Conservation (phyloP, 2,888 invertebrate species). For the Oeneis ivallda region DNA sequence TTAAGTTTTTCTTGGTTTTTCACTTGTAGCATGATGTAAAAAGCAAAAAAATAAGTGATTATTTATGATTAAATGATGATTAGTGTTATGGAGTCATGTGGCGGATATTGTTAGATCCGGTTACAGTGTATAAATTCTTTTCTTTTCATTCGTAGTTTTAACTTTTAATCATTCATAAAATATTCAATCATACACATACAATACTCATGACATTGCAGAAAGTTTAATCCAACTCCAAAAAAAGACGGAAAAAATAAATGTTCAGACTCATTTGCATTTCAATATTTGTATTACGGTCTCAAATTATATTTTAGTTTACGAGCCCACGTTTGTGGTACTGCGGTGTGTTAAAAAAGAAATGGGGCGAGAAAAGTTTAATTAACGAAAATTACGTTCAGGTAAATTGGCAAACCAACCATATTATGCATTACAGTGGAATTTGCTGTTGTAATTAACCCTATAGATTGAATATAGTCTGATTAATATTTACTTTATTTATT, state of each 20-base stretch:
- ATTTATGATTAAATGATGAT: too few relatives aligned
- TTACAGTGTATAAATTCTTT: too few relatives aligned
- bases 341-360: conserved; percentile 1
- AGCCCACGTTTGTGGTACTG: conserved; percentile 21
- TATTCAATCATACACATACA: neutral
- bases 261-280: conserved; percentile 18
- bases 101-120: too few relatives aligned
- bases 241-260: too few relatives aligned
- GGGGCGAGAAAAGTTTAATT: conserved; percentile 3
- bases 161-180: neutral
- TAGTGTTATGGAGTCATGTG: too few relatives aligned
- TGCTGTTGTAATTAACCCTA: neutral
- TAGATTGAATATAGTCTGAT: neutral
- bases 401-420: neutral
- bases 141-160: too few relatives aligned
- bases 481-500: too few relatives aligned
- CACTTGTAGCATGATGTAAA: too few relatives aligned
- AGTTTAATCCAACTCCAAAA: too few relatives aligned
- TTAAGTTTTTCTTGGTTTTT: too few relatives aligned
- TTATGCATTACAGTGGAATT: neutral
- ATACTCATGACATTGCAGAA: too few relatives aligned
- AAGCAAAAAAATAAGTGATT: too few relatives aligned
- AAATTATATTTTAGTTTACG: conserved; percentile 16
- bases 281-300: conserved; percentile 14
- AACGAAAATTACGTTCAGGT: neutral